Evolutionary conservation across 2,888 invertebrate genomes (phyloP), one percentile per base, ranked within the genome.

Genomic region (Gortyna flavago): DNA sequence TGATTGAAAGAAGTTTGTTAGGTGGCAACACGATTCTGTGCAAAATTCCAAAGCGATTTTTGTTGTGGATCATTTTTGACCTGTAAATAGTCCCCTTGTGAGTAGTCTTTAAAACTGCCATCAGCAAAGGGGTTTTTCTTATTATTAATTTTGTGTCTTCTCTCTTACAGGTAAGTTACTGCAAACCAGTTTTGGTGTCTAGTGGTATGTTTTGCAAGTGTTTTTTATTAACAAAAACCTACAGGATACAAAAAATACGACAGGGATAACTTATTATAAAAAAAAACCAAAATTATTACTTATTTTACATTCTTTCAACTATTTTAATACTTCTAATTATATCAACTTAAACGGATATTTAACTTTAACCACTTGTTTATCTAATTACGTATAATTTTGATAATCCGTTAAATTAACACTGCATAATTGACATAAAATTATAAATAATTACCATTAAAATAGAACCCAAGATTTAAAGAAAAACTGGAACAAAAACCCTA

Each of bases 81-180:
- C 29, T 29, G 7, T 44, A 21, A n/a, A 41, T 38, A 18, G 44
- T 44, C 13, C 3, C 29, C 6, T 16, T 18, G 18, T 21, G 6
- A 2, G 11, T 29, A 11, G 6, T 44, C 4, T 44, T 41, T 66
- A 21, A 48, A 67, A 25, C 21, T 32, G 8, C 29, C 32, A 2
- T 48, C 8, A 25, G 13, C 1, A 48, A 48, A 8, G 11, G n/a
- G 9, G 57, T 44, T 35, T 57, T 69, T 32, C 25, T 0, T 11
- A n/a, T 1, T 51, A 70, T 25, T 85, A 48, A 75, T 67, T 62
- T 13, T 69, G 13, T 81, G 41, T 73, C 2, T 54, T 78, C 67
- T 62, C 13, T 73, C 11, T 66, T 75, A 25, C 87, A 85, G 85
- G 85, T 85, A 86, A 86, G 87, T 75, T 72, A 16, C 41, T 66